phyloP scores from a whole-genome alignment of 2,888 invertebrate genomes.

The Lycophotia porphyrea region DNA sequence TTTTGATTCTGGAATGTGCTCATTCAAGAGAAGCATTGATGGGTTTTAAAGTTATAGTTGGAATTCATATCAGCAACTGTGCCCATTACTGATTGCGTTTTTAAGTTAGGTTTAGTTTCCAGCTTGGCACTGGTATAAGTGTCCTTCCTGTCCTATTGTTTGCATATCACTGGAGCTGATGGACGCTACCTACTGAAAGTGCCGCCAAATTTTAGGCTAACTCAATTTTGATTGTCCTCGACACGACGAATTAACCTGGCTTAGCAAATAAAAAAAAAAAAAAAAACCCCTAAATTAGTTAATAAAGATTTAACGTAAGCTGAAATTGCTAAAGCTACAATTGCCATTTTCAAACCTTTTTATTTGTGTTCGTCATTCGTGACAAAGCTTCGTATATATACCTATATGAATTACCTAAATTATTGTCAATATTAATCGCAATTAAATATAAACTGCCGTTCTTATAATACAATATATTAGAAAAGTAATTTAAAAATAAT shows the following conservation, averaged over 20 bases:
- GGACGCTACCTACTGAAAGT: too few species aligned
- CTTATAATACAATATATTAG: too few species aligned
- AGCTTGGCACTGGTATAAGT: background rate
- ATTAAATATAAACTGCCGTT: too few species aligned
- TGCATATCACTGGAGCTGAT: too few species aligned
- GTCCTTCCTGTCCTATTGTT: too few species aligned
- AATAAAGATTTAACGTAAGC: background rate
- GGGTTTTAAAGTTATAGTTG: background rate
- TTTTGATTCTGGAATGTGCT: background rate
- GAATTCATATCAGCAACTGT: background rate
- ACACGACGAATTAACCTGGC: too few species aligned
- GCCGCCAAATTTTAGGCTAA: too few species aligned
- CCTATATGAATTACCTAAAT: too few species aligned
- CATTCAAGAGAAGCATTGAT: background rate
- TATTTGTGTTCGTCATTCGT: background rate
- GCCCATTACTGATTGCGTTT: background rate
- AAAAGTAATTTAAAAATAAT: too few species aligned
- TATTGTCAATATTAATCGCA: background rate
- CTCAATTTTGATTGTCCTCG: too few species aligned
- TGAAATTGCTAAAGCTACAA: background rate
- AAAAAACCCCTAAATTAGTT: background rate
- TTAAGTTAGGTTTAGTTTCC: background rate
- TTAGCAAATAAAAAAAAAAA: too few species aligned
- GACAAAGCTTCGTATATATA: too few species aligned
- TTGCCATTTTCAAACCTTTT: background rate